phyloP scores from a whole-genome alignment of 1,140 invertebrate species.

The Pseudomyrmex dendroicus region DNA sequence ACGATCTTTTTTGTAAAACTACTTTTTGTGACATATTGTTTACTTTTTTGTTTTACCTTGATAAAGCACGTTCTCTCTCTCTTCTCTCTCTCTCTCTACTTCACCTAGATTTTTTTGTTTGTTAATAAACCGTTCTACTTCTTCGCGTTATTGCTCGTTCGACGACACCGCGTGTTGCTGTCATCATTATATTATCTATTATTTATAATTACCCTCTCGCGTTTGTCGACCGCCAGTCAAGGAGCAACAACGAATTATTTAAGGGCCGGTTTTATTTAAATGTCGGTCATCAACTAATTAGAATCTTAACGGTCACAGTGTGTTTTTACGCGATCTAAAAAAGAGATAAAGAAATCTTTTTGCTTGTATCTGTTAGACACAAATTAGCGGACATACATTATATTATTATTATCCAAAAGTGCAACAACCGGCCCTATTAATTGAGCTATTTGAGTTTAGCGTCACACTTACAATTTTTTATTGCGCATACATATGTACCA shows the following conservation, averaged over 20 bases:
- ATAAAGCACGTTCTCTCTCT: conserved; percentile 61
- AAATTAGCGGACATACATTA: conserved; percentile 19
- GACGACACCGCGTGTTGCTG: background rate
- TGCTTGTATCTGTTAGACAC: background rate
- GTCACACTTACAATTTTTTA: conserved; percentile 35
- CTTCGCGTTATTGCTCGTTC: conserved; percentile 28
- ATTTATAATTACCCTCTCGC: conserved; percentile 32
- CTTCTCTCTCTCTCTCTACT: background rate
- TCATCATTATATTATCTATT: conserved; percentile 33
- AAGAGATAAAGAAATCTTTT: background rate
- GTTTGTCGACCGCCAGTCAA: background rate
- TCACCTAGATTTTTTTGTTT: conserved; percentile 31
- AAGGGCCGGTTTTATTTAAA: conserved; percentile 29
- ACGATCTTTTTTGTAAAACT: conserved; percentile 31
- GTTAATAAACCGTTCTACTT: conserved; percentile 6
- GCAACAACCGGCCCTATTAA: conserved; percentile 51
- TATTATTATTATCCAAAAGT: conserved; percentile 8
- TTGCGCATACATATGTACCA: background rate
- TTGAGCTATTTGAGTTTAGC: conserved; percentile 58
- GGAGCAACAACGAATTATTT: conserved; percentile 33
- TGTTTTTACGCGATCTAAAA: conserved; percentile 2
- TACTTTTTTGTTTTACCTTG: conserved; percentile 20
- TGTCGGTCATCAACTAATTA: conserved; percentile 4
- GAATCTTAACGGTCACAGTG: background rate
- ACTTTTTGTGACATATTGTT: conserved; percentile 24